Evolutionary conservation across 2,888 invertebrate genomes (phyloP), one percentile per base, ranked within the genome.

Genomic region (Selenia dentaria): DNA sequence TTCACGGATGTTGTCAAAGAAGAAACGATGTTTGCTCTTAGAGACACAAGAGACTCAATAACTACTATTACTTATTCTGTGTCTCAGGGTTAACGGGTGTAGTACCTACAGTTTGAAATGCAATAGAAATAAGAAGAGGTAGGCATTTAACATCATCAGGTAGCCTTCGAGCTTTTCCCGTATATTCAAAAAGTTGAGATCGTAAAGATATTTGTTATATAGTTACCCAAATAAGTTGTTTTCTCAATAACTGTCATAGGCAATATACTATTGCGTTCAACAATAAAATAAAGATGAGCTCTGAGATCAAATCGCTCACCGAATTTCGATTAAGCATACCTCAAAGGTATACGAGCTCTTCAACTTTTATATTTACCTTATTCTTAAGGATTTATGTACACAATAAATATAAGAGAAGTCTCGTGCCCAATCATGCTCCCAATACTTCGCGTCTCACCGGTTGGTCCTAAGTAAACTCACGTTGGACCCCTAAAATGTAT

Each of bases 351-450:
- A 64, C 59, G 62, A 57, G 59, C 43, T 56, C 58, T 59, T 63
- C 57, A 64, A 59, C 54, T 48, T 48, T 57, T 56, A 61, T 75
- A 70, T 74, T 74, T 78, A 76, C 74, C 66, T 73, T 77, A 67
- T 76, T 74, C 76, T 74, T 74, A 75, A 74, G 79, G 77, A 82
- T 83, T 81, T 84, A 78, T 83, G 79, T 79, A 77, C 75, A 76
- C 75, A 78, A 81, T 77, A 81, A 81, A 83, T 74, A 78, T 64
- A 66, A 64, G 63, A 41, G 62, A 65, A 62, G 64, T 73, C 67
- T 59, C 63, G 72, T 68, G 75, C 70, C 80, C 83, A 84, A 85
- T 85, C 85, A 81, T 74, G 77, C 59, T 64, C 59, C 71, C 78
- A 69, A 76, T 81, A 74, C 74, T 71, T 58, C 50, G 61, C 63